Evolutionary conservation across 2,888 invertebrate species (phyloP).

Genomic region (Tillus elongatus): DNA sequence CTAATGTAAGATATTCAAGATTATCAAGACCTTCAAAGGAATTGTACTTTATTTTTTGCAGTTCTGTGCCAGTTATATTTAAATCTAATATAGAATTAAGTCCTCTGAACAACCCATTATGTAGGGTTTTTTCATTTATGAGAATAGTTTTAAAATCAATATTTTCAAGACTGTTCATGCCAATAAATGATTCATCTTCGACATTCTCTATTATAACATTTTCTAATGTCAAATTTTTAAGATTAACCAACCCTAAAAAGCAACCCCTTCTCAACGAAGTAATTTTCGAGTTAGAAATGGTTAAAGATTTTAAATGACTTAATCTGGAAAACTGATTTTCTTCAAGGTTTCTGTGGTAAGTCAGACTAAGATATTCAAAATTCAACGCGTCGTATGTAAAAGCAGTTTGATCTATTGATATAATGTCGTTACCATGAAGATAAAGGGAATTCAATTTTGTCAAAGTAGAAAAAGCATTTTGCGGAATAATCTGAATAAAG

Average conservation of each 20-base stretch:
- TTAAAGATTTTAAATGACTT: background rate
- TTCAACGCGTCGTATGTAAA: background rate
- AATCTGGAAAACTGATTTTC: background rate
- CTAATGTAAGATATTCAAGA: background rate
- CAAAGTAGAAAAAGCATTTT: background rate
- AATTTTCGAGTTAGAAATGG: background rate
- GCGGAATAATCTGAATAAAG: background rate
- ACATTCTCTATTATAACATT: background rate
- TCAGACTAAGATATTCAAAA: background rate
- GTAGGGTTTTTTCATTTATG: background rate
- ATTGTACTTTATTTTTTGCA: background rate
- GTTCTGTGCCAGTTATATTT: background rate
- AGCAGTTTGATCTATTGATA: background rate
- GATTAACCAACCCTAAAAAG: background rate
- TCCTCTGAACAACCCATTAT: background rate
- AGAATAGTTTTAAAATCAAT: background rate
- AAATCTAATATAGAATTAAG: background rate
- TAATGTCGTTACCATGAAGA: background rate
- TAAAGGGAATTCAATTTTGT: background rate
- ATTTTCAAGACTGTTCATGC: background rate
- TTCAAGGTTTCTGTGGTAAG: background rate
- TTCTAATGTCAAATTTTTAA: background rate
- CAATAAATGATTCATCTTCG: background rate
- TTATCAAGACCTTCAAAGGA: background rate
- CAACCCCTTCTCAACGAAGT: background rate